A percentile compares a stretch with the other conserved stretches of the same genome.
Conservation (phyloP, 2,888 invertebrate genomes). For the Eupithecia centaureata region DNA sequence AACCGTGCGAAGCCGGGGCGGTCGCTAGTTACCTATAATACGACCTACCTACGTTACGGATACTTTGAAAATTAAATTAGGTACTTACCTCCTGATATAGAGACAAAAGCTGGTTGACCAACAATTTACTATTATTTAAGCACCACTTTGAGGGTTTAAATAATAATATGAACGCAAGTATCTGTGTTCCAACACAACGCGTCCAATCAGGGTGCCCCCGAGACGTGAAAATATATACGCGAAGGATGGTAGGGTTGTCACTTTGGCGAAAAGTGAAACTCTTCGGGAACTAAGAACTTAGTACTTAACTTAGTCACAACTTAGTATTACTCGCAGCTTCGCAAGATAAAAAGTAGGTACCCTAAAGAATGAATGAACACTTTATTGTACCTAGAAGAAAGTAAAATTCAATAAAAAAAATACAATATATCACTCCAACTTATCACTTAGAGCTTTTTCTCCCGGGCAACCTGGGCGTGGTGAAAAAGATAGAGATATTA, state of each 20-base stretch:
- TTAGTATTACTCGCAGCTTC: no score
- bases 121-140: neutral
- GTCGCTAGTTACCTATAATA: no score
- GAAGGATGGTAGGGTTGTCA: conserved; percentile 33
- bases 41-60: no score
- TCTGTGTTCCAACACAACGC: conserved; percentile 54
- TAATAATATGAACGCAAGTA: conserved; percentile 27
- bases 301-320: neutral
- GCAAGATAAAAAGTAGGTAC: no score
- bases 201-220: conserved; percentile 67
- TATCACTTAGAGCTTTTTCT: no score
- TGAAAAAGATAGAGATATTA: no score
- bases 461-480: no score
- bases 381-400: no score
- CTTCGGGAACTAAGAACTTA: neutral
- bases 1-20: no score
- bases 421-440: no score
- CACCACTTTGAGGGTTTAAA: conserved; percentile 19
- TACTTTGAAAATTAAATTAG: neutral
- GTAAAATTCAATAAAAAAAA: no score
- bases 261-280: conserved; percentile 10
- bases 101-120: neutral
- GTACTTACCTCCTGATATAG: neutral
- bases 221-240: conserved; percentile 61
- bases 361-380: no score